Evolutionary conservation across 2,888 invertebrate genomes (phyloP).

Genomic region (Cryptocephalus moraei): DNA sequence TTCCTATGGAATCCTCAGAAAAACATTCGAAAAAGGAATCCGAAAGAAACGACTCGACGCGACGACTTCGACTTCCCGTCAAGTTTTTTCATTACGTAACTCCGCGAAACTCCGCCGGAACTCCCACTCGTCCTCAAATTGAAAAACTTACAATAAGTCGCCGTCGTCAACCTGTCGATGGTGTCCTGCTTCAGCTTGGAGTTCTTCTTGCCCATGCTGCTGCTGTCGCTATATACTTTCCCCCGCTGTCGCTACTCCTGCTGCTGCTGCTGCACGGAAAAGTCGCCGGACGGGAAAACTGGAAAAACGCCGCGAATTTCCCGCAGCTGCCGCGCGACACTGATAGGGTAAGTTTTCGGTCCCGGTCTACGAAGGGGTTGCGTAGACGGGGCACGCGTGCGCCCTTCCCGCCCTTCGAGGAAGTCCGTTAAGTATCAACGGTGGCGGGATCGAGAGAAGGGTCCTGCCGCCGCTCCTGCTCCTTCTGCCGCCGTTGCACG

Average conservation of each 20-base stretch:
- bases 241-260: conserved; percentile 48
- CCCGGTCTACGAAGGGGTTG: not conserved
- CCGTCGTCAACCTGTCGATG: conserved; percentile 81
- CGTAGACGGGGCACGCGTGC: not conserved
- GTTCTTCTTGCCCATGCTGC: conserved; percentile 87
- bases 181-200: conserved; percentile 94
- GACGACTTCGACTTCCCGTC: not conserved
- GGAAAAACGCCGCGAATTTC: not conserved
- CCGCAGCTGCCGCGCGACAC: not conserved
- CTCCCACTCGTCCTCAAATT: not conserved
- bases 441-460: no score
- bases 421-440: no score
- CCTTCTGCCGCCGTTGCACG: no score
- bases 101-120: not conserved
- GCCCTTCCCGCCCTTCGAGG: not conserved
- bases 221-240: conserved; percentile 51
- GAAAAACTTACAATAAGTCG: conserved; percentile 81
- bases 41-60: not conserved
- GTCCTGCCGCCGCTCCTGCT: no score
- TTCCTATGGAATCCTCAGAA: no score
- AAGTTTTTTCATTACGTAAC: not conserved
- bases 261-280: not conserved
- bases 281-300: not conserved
- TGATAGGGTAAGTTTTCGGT: not conserved
- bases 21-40: no score